Base-by-base conservation (phyloP, 30 jellyfish, hydroid and myxozoan genomes). In the Cassiopea andromeda region DNA sequence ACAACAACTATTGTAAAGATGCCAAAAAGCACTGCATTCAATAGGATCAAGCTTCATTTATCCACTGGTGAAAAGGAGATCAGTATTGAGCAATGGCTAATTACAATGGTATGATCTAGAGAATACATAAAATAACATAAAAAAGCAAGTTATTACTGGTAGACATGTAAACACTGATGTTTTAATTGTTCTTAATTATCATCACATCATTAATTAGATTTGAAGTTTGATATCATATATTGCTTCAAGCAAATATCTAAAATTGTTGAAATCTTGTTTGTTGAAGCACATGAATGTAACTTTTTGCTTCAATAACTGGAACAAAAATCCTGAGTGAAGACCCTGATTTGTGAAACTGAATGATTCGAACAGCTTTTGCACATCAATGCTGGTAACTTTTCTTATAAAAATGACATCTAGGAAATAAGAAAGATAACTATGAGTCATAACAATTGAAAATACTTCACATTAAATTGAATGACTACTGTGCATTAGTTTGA, bases 361-460 rank as follows among this genome's bases (percentile, higher is more conserved):
- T 2, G 79, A 70, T 38, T 43, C 15, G 54, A 70, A 70, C 5
- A 16, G 12, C 16, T 43, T 81, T 54, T 59, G 68, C 68, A 38
- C 43, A 45, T 78, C 48, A 1, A 44, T 50, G 43, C 1, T 27
- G 38, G 64, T 50, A 48, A 49, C 50, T 70, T 48, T 77, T 48
- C 57, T 66, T n/a, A 81, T 64, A 72, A 44, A 38, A 57, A 81
- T 81, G n/a, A 81, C 79, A 67, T 70, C 90, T 81, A 69, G 43
- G 46, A 16, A 44, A 66, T 61, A 67, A 64, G 8, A 14, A 64
- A 64, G 6, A 64, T 4, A 64, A 4, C 2, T 4, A 13, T 13
- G 8, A 58, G 14, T 6, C 68, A 6, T 5, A 17, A 4, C 43
- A 64, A 64, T 5, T 64, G 73, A 16, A 9, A 64, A 5, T 5